Base-by-base conservation (phyloP, 2,797 vertebrate species). In the Acridotheres tristis region DNA sequence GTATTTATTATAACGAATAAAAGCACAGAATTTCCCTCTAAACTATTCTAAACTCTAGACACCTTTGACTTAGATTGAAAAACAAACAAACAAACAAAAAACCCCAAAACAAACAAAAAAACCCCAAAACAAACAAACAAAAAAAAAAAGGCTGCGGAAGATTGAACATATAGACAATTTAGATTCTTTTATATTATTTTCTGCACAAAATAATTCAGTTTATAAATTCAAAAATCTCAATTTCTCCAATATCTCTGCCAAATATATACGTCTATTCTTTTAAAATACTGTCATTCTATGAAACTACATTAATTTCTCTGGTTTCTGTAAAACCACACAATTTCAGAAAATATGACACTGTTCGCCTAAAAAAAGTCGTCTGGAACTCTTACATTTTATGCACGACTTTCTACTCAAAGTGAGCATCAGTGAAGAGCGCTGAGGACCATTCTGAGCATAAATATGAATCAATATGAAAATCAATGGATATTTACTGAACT, bases 121-220 rank as follows among this genome's bases (percentile, higher is more conserved):
- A 34, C 34, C 38, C 6, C 26, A 61, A 40, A 40, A 40, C 6
- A 16, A 40, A 15, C 15, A 40, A 40, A 40, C 12, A 40, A 40
- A 40, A 40, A 40, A 42, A 63, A 51, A 53, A 36, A 5, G 1
- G 2, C 6, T 8, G 3, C 2, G 16, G 2, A 16, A 22, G 6
- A 18, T 9, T 48, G 19, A 81, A 25, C 11, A 18, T 57, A 22
- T 18, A 26, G 26, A 45, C 4, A 57, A 32, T 69, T 69, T 14
- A 78, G 5, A 10, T 40, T 1, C 18, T 65, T 62, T 36, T 15
- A 38, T 38, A 38, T 38, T 38, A 38, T 38, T 38, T 69, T 82
- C 16, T 57, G 12, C 5, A 74, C 3, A 40, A 50, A 94, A 77
- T 0, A 57, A 61, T 61, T 40, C 8, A 13, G 2, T 77, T 45